phyloP scores from a whole-genome alignment of 2,888 invertebrate species.

The Nomada lathburiana region DNA sequence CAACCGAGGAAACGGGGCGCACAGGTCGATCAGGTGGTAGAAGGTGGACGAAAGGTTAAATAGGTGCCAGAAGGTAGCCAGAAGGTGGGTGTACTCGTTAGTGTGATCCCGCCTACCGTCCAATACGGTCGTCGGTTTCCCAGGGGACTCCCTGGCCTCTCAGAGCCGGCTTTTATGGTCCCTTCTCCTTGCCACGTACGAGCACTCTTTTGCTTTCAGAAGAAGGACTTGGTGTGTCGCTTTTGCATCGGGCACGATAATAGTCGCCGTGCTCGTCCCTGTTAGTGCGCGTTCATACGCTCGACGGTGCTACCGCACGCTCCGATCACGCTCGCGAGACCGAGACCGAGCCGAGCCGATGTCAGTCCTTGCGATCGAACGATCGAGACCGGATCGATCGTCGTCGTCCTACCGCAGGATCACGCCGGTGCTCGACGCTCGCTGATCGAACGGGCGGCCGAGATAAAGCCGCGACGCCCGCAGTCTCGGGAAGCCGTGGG shows the following conservation, averaged over 20 bases:
- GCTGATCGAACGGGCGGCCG: too few species aligned
- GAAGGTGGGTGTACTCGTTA: constrained; percentile 80
- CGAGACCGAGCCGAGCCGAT: constrained; percentile 11
- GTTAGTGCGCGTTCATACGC: constrained; percentile 58
- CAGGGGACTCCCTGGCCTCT: constrained; percentile 81
- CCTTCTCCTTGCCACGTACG: constrained; percentile 74
- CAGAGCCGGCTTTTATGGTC: constrained; percentile 76
- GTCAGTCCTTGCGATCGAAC: constrained; percentile 57
- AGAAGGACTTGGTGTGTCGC: constrained; percentile 65
- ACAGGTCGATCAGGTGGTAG: constrained; percentile 51
- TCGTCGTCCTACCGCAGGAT: constrained; percentile 5
- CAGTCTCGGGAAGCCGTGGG: background rate
- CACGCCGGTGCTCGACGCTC: background rate
- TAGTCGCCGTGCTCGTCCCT: constrained; percentile 74
- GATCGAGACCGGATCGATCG: constrained; percentile 63
- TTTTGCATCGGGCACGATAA: constrained; percentile 75
- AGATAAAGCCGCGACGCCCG: background rate
- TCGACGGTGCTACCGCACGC: constrained; percentile 18
- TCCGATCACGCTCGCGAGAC: background rate
- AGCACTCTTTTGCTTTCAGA: constrained; percentile 58
- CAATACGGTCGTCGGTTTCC: constrained; percentile 83
- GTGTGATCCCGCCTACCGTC: constrained; percentile 83
- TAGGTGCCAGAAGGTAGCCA: constrained; percentile 70
- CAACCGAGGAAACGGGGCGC: constrained; percentile 13
- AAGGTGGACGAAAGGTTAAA: constrained; percentile 69